These are phyloP conservation scores for Sander lucioperca DNA, from an alignment of 2,113 vertebrate species.

Conservation along the genomic window DNA sequence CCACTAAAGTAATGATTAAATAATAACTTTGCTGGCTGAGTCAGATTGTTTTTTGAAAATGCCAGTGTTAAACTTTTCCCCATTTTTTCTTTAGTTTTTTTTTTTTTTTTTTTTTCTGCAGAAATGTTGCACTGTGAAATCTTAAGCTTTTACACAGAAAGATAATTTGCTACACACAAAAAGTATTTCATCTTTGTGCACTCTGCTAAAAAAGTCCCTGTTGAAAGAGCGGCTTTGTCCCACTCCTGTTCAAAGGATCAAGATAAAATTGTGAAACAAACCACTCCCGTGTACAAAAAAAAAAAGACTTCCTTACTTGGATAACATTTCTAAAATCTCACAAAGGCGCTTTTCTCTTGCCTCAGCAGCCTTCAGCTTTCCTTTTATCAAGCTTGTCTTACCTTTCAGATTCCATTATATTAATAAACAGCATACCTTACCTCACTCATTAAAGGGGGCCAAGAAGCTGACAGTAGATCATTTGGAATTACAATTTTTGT, in stretches of 20 bases:
- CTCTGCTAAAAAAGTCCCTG: conserved; percentile 47
- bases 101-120: conserved; percentile 14
- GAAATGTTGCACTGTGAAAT: conserved; percentile 42
- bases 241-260: conserved; percentile 58
- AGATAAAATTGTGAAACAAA: conserved; percentile 67
- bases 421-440: conserved; percentile 72
- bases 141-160: conserved; percentile 38
- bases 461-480: conserved; percentile 33
- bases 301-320: conserved; percentile 53
- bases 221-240: conserved; percentile 72
- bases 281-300: conserved; percentile 40
- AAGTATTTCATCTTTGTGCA: conserved; percentile 53
- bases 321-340: conserved; percentile 68
- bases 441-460: conserved; percentile 55
- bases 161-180: conserved; percentile 51
- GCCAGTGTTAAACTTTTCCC: conserved; percentile 44
- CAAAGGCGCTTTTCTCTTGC: conserved; percentile 59
- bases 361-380: conserved; percentile 49
- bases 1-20: conserved; percentile 47
- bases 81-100: background rate
- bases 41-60: conserved; percentile 52
- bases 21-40: conserved; percentile 47
- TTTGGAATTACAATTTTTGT: conserved; percentile 34
- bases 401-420: conserved; percentile 76
- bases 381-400: conserved; percentile 74